Conservation (phyloP, 2,888 invertebrate genomes). For the Callinectes sapidus region DNA sequence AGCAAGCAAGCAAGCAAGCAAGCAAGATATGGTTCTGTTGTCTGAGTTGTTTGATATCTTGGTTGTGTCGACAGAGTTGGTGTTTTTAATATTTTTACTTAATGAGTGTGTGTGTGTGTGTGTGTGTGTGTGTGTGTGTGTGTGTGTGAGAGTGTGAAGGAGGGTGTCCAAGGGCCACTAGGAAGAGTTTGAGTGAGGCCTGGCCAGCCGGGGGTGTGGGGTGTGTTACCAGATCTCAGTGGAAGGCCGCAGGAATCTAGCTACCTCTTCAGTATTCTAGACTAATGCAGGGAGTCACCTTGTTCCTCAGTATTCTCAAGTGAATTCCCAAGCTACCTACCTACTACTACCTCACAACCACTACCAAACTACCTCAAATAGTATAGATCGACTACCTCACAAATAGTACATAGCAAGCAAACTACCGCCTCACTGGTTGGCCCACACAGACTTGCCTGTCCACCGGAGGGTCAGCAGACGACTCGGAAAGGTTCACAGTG, state of each 20-base stretch:
- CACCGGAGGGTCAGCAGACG: neutral
- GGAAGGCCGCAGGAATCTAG: slow-evolving; percentile 21
- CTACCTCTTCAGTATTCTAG: slow-evolving; percentile 7
- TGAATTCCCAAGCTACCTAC: slow-evolving; percentile 1
- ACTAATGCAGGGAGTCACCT: neutral
- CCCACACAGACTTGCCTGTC: neutral
- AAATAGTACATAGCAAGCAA: neutral
- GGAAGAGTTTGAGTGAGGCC: too few species aligned
- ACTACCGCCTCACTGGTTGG: neutral
- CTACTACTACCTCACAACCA: neutral
- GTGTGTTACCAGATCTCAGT: neutral
- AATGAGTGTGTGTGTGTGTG: too few species aligned
- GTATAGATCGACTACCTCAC: neutral
- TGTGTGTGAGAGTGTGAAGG: too few species aligned
- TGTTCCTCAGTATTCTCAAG: slow-evolving; percentile 12
- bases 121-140: too few species aligned
- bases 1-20: neutral
- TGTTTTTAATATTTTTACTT: neutral
- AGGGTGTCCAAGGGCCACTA: too few species aligned
- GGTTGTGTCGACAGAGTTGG: neutral
- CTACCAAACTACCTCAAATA: neutral
- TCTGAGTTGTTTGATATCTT: neutral
- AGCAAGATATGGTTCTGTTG: neutral
- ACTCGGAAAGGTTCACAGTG: neutral
- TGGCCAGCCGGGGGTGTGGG: neutral